phyloP scores from a whole-genome alignment of 2,888 invertebrate species.

The Lingula anatina region DNA sequence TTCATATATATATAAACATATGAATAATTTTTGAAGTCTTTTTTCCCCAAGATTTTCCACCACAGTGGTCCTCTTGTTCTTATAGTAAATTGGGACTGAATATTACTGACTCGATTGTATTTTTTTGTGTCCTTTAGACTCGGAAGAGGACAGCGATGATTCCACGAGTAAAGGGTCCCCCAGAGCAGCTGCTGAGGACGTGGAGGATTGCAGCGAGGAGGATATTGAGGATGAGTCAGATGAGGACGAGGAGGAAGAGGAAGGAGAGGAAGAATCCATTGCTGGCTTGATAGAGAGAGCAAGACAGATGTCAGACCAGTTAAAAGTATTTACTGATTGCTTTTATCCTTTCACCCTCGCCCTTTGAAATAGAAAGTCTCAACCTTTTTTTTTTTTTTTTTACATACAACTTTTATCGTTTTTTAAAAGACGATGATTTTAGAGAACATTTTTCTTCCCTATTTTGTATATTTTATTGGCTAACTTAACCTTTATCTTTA shows the following conservation, averaged over 20 bases:
- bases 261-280: slow-evolving; percentile 3
- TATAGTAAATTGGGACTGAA: too few species aligned
- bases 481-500: too few species aligned
- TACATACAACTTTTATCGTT: not conserved
- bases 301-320: not conserved
- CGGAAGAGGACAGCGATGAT: not conserved
- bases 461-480: too few species aligned
- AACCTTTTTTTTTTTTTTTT: too few species aligned
- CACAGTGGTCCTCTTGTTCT: too few species aligned
- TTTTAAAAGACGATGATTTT: too few species aligned
- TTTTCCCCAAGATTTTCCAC: too few species aligned
- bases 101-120: too few species aligned
- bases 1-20: not conserved
- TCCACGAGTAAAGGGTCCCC: not conserved
- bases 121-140: not conserved
- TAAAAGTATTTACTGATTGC: not conserved
- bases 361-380: too few species aligned
- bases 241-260: slow-evolving; percentile 16
- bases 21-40: not conserved
- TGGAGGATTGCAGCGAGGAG: slow-evolving; percentile 71
- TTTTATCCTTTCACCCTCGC: too few species aligned
- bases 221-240: slow-evolving; percentile 68
- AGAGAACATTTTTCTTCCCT: too few species aligned
- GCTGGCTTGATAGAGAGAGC: slow-evolving; percentile 1
- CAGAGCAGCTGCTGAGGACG: too few species aligned